Percentiles rank a stretch among this genome's conserved stretches.
phyloP scores from a whole-genome alignment of 1,140 invertebrate species.

The Nebria ingens region DNA sequence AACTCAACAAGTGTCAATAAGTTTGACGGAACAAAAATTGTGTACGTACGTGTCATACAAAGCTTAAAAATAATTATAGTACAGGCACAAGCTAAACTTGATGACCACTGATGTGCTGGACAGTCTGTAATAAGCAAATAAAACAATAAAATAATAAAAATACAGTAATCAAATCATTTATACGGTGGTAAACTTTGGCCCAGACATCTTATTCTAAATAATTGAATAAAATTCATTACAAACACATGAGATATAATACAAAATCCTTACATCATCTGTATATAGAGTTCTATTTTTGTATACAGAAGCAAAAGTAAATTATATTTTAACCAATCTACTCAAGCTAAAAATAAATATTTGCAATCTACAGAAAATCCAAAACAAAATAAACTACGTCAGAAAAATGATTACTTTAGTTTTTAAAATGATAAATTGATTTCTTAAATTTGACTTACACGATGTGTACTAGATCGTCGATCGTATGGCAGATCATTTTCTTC shows the following conservation, averaged over 20 bases:
- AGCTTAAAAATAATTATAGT: background rate
- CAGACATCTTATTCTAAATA: too few species aligned
- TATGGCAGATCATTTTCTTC: conserved; percentile 47
- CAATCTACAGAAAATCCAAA: conserved; percentile 6
- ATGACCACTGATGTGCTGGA: conserved; percentile 30
- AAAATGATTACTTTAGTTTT: conserved; percentile 5
- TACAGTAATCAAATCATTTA: too few species aligned
- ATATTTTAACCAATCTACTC: conserved; percentile 10
- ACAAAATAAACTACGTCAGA: conserved; percentile 8
- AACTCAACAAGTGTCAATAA: background rate
- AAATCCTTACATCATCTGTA: too few species aligned
- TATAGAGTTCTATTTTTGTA: too few species aligned
- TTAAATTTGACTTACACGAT: conserved; percentile 25
- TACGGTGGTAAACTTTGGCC: too few species aligned
- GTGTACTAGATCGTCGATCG: conserved; percentile 17
- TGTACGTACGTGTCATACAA: background rate
- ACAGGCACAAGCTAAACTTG: conserved; percentile 22
- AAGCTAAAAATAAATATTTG: conserved; percentile 7
- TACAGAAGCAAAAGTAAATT: background rate
- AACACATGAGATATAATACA: too few species aligned
- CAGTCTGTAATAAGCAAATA: conserved; percentile 25
- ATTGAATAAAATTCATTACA: too few species aligned
- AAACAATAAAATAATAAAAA: conserved; percentile 16
- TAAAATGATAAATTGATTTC: conserved; percentile 10
- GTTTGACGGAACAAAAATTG: background rate